Conservation (phyloP, 2,113 vertebrate genomes). For the Burhinus bistriatus region DNA sequence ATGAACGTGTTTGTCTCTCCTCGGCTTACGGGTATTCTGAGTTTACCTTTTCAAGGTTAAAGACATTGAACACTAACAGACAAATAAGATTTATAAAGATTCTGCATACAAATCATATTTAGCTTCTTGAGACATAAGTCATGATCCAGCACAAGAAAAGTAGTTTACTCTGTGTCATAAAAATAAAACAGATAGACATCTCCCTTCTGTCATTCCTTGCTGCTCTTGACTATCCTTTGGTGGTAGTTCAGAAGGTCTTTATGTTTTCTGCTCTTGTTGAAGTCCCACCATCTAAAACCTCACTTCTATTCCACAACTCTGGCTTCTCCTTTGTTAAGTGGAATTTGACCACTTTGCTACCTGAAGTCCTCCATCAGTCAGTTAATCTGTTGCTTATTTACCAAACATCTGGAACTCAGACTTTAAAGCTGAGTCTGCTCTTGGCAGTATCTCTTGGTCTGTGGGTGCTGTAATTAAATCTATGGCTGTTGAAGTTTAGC, state of each 20-base stretch:
- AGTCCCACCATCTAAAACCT: background rate
- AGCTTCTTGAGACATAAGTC: background rate
- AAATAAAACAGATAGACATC: background rate
- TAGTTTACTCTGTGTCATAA: background rate
- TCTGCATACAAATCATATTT: background rate
- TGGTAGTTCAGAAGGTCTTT: background rate
- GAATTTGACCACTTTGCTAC: background rate
- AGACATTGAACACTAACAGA: background rate
- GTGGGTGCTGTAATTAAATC: background rate
- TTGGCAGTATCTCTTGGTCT: background rate
- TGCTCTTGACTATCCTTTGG: background rate
- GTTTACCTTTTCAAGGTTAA: background rate
- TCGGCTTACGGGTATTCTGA: background rate
- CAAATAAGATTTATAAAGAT: background rate
- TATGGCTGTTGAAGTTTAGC: background rate
- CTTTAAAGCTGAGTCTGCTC: background rate
- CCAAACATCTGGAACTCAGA: background rate
- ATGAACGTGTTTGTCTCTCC: background rate
- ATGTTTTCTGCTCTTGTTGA: background rate
- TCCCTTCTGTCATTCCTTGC: background rate
- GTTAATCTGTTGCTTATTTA: background rate
- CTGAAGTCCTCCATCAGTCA: background rate
- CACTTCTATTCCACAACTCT: background rate
- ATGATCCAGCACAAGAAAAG: background rate
- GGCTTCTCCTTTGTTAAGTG: background rate